These are phyloP conservation scores for Teleogryllus occipitalis DNA, from an alignment of 1,140 invertebrate genomes.

Conservation along the genomic window DNA sequence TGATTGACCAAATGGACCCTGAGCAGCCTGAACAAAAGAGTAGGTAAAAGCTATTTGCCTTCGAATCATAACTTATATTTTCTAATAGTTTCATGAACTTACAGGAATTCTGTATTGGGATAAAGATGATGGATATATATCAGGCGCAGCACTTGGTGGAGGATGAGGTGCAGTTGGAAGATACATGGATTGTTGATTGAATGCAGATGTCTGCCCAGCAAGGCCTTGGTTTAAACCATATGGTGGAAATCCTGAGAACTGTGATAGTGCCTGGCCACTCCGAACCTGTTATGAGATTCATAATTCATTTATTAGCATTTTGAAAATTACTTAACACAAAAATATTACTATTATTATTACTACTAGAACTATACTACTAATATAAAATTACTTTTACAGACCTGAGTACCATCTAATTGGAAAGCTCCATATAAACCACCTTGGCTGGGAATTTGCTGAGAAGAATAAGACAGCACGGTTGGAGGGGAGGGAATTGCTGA, in stretches of 20 bases:
- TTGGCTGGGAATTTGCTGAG: slow-evolving; percentile 60
- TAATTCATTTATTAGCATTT: neutral
- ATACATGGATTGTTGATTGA: slow-evolving; percentile 58
- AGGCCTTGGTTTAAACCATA: slow-evolving; percentile 42
- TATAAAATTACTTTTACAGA: neutral
- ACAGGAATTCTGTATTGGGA: slow-evolving; percentile 62
- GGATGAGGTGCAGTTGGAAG: slow-evolving; percentile 46
- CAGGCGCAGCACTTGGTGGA: slow-evolving; percentile 47
- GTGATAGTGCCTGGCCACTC: slow-evolving; percentile 45
- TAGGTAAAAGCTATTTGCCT: neutral
- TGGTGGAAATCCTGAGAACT: slow-evolving; percentile 56
- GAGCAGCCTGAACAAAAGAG: slow-evolving; percentile 40
- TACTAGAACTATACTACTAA: no score
- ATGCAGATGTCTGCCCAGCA: slow-evolving; percentile 39
- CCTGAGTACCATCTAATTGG: slow-evolving; percentile 46
- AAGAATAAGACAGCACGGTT: slow-evolving; percentile 65
- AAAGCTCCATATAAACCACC: slow-evolving; percentile 67
- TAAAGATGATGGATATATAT: slow-evolving; percentile 70
- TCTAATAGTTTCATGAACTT: slow-evolving; percentile 22
- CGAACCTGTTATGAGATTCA: slow-evolving; percentile 28
- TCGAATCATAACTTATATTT: neutral
- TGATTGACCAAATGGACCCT: slow-evolving; percentile 60
- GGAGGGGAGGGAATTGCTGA: slow-evolving; percentile 76
- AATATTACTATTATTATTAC: no score
- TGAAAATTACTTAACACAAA: neutral